Base-by-base conservation (phyloP, 2,888 invertebrate genomes). In the Microctonus brassicae region DNA sequence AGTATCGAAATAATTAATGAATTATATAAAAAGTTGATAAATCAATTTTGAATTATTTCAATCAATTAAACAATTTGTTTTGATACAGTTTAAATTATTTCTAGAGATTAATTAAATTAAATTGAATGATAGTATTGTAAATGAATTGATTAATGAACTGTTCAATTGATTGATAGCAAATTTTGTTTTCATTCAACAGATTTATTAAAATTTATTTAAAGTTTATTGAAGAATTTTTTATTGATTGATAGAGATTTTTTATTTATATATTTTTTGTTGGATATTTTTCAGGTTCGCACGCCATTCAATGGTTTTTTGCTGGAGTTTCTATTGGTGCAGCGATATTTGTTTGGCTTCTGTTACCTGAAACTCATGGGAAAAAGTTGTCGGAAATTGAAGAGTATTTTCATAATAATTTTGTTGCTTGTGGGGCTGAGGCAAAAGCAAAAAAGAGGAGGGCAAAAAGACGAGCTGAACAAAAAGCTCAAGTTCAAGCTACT, bases 261-360 rank as follows among this genome's bases (percentile, higher is more conserved):
- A 87, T 88, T 7, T 89, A 89, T 0, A 82, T 62, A 53, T 66
- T 68, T 57, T 60, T 53, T n/a, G 11, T 64, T 57, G 69, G 75
- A 17, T 60, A 53, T 60, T n/a, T 88, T 24, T 83, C 87, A 73
- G 91, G 90, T 1, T 85, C 89, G 0, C 87, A 89, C 63, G 90
- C 89, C 1, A 84, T 90, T 20, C 91, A 90, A 72, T 91, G 89
- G 88, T 90, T 90, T 81, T 91, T 91, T 77, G 89, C 90, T 0
- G 88, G 81, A 0, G 83, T 90, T 1, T 88, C 90, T 0, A 72
- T 90, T 0, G 81, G 85, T 1, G 88, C 86, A 0, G 80, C 85
- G 0, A 64, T 88, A 0, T 90, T 89, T 76, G 88, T 89, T 0
- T 89, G 87, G 78, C 70, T 90, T 0, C 79, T 90, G 68, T 76